Conservation (phyloP, 2,888 invertebrate species). For the Drosophila fungiperda region DNA sequence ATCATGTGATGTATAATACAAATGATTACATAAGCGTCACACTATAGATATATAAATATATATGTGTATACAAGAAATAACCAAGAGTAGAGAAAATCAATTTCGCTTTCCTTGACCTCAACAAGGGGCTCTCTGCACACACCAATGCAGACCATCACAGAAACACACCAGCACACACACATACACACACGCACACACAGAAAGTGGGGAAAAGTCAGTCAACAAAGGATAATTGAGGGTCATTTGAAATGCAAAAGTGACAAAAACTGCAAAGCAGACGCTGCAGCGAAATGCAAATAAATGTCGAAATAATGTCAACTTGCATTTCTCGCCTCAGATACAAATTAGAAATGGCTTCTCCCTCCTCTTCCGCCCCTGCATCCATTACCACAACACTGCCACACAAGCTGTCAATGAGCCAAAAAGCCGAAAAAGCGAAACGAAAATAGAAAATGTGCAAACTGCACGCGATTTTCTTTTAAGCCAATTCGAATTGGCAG, state of each 20-base stretch:
- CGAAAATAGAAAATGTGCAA: conserved; percentile 72
- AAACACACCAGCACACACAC: neutral
- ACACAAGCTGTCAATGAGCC: conserved; percentile 61
- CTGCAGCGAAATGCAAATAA: conserved; percentile 61
- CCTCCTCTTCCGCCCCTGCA: neutral
- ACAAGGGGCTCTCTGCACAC: neutral
- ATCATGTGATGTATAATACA: conserved; percentile 33
- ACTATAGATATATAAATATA: conserved; percentile 29
- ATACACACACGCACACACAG: neutral
- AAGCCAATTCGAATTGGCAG: conserved; percentile 61
- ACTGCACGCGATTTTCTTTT: conserved; percentile 66
- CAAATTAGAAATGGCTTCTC: conserved; percentile 22
- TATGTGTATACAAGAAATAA: neutral
- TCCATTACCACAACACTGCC: neutral
- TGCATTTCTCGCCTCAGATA: conserved; percentile 24
- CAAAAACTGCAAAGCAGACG: conserved; percentile 30
- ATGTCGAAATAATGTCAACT: conserved; percentile 79
- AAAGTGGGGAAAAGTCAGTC: conserved; percentile 29
- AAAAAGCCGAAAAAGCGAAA: conserved; percentile 68
- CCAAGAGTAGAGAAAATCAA: conserved; percentile 60
- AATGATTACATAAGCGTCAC: conserved; percentile 56
- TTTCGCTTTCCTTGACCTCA: conserved; percentile 77
- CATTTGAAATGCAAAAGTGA: conserved; percentile 75
- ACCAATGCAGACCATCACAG: neutral
- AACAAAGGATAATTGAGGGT: conserved; percentile 83